Percentiles rank a stretch among this genome's conserved stretches.
Evolutionary conservation across 2,797 vertebrate species (phyloP).

Genomic region (Diplodus sargus): DNA sequence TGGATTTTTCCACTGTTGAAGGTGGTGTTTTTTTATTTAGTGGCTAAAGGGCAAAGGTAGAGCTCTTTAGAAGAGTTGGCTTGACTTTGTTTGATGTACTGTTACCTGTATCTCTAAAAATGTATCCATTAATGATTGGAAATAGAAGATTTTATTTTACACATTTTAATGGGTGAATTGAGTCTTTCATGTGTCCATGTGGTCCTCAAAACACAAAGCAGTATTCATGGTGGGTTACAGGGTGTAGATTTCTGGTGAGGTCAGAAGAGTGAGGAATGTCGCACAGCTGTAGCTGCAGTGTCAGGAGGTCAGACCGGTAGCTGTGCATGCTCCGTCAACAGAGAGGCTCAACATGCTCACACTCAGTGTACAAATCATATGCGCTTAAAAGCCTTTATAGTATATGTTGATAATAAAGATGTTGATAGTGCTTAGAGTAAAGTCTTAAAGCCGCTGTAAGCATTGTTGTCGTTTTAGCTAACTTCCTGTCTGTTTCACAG

Average conservation of each 20-base stretch:
- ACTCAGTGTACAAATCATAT: neutral
- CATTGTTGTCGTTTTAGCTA: too few species aligned
- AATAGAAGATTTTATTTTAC: conserved; percentile 82
- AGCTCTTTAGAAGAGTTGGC: conserved; percentile 70
- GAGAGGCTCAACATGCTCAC: neutral
- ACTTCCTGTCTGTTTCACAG: too few species aligned
- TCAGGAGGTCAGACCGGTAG: conserved; percentile 1
- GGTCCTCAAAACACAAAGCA: neutral
- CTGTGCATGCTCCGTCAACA: neutral
- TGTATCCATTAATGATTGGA: conserved; percentile 78
- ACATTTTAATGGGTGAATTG: conserved; percentile 58
- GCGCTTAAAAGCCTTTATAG: neutral
- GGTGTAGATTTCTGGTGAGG: conserved; percentile 1
- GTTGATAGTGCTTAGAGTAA: neutral
- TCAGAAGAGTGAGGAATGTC: conserved; percentile 56
- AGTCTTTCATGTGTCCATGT: conserved; percentile 32
- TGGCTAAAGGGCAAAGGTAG: conserved; percentile 63
- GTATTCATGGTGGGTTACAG: neutral
- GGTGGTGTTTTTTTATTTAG: conserved; percentile 73
- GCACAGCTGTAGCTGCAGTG: neutral
- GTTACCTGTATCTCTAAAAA: conserved; percentile 79
- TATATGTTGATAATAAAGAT: neutral
- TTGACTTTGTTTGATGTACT: conserved; percentile 78
- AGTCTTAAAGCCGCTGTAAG: neutral
- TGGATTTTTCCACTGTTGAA: conserved; percentile 75